Conservation (phyloP, 2,113 vertebrate genomes). For the Barbus barbus region DNA sequence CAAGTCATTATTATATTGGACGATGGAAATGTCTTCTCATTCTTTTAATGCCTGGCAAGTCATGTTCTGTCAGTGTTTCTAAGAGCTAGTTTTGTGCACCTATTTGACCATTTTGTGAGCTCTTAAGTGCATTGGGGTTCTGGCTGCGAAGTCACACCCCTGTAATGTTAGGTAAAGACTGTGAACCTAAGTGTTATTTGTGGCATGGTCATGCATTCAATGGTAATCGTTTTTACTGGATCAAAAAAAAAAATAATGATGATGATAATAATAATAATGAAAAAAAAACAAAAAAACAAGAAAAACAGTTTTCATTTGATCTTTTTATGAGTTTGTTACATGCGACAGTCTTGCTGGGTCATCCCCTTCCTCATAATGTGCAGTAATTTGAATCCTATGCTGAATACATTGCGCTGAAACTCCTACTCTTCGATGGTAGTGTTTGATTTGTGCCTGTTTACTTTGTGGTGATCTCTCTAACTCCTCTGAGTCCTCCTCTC, state of each 20-base stretch:
- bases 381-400: slow-evolving; percentile 87
- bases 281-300: slow-evolving; percentile 11
- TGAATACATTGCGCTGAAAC: slow-evolving; percentile 84
- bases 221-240: slow-evolving; percentile 84
- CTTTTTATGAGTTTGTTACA: slow-evolving; percentile 72
- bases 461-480: slow-evolving; percentile 89
- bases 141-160: slow-evolving; percentile 69
- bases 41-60: slow-evolving; percentile 82
- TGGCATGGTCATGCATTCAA: slow-evolving; percentile 98
- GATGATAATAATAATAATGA: slow-evolving; percentile 27
- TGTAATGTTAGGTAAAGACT: slow-evolving; percentile 90
- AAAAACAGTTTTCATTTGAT: slow-evolving; percentile 64
- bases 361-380: slow-evolving; percentile 86
- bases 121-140: slow-evolving; percentile 94
- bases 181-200: slow-evolving; percentile 90
- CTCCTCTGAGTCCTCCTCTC: neutral
- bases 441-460: slow-evolving; percentile 92
- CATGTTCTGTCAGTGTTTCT: slow-evolving; percentile 84
- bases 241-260: slow-evolving; percentile 60
- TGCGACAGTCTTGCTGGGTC: slow-evolving; percentile 83
- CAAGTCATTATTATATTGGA: slow-evolving; percentile 78
- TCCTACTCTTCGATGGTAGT: slow-evolving; percentile 90
- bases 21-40: slow-evolving; percentile 80
- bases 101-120: slow-evolving; percentile 90
- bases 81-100: slow-evolving; percentile 90